These are phyloP conservation scores for Corythoichthys haematopterus DNA, from an alignment of 2,113 vertebrate genomes.

Conservation along the genomic window DNA sequence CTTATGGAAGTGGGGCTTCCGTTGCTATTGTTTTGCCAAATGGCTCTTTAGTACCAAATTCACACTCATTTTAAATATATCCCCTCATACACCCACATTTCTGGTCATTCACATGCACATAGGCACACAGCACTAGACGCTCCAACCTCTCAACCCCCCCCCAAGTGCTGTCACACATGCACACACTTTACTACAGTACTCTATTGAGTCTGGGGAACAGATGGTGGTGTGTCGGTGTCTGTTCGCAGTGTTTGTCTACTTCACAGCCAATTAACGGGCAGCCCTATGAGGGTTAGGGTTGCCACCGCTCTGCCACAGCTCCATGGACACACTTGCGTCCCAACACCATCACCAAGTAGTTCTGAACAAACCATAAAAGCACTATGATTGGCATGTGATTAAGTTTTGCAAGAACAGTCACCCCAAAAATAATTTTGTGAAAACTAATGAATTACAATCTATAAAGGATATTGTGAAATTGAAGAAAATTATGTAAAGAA, in stretches of 20 bases:
- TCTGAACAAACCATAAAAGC: neutral
- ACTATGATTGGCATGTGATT: no score
- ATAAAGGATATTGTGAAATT: neutral
- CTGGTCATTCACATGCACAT: slow-evolving; percentile 16
- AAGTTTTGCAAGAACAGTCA: no score
- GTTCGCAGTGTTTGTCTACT: slow-evolving; percentile 71
- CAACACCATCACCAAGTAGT: slow-evolving; percentile 30
- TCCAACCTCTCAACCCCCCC: slow-evolving; percentile 20
- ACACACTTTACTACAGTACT: slow-evolving; percentile 35
- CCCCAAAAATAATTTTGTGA: no score
- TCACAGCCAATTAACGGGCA: slow-evolving; percentile 59
- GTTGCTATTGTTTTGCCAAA: slow-evolving; percentile 62
- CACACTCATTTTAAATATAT: slow-evolving; percentile 35
- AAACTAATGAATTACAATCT: neutral
- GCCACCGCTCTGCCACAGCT: slow-evolving; percentile 34
- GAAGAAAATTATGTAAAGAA: neutral
- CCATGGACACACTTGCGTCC: slow-evolving; percentile 27
- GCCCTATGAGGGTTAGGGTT: slow-evolving; percentile 32
- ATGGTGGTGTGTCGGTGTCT: slow-evolving; percentile 63
- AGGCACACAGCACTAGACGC: slow-evolving; percentile 22
- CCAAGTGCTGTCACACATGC: slow-evolving; percentile 6
- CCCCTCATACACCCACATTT: slow-evolving; percentile 12
- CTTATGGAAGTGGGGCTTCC: slow-evolving; percentile 60
- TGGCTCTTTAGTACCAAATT: slow-evolving; percentile 49
- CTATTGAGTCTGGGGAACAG: slow-evolving; percentile 60